Evolutionary conservation across 2,113 vertebrate species (phyloP).

Genomic region (Dicrurus megarhynchus): DNA sequence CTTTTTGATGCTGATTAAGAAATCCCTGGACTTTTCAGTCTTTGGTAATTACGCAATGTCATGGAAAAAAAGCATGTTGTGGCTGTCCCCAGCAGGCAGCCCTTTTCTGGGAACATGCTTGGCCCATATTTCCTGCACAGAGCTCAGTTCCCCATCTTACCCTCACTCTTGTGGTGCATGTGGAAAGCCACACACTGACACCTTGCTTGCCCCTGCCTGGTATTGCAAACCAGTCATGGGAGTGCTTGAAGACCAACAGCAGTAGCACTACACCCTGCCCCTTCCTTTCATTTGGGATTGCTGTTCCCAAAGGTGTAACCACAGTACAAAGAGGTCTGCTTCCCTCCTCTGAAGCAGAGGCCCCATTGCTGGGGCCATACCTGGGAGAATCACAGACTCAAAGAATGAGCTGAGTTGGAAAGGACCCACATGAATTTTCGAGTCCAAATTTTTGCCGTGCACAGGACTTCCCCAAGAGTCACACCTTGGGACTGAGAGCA

Average conservation of each 20-base stretch:
- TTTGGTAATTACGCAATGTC: not conserved
- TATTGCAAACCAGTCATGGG: not conserved
- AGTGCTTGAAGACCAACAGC: not conserved
- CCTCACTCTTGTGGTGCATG: rapidly evolving
- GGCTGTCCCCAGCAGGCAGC: not conserved
- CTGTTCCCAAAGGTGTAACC: not conserved
- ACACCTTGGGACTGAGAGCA: not conserved
- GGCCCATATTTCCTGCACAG: not conserved
- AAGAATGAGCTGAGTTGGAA: not conserved
- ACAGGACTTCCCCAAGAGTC: not conserved
- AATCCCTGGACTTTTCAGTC: not conserved
- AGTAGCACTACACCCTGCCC: not conserved
- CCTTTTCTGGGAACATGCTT: not conserved
- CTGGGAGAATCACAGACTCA: not conserved
- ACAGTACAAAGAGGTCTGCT: not conserved
- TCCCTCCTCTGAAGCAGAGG: not conserved
- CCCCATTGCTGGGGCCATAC: not conserved
- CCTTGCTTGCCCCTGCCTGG: not conserved
- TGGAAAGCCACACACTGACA: rapidly evolving
- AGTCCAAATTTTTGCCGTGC: not conserved
- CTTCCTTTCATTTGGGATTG: not conserved
- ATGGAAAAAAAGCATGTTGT: not conserved
- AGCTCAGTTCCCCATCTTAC: not conserved
- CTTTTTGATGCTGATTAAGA: not conserved
- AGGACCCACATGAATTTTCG: rapidly evolving